A percentile compares a stretch with the other conserved stretches of the same genome.
Evolutionary conservation across 2,113 vertebrate species (phyloP).

Genomic region (Otocyon megalotis): DNA sequence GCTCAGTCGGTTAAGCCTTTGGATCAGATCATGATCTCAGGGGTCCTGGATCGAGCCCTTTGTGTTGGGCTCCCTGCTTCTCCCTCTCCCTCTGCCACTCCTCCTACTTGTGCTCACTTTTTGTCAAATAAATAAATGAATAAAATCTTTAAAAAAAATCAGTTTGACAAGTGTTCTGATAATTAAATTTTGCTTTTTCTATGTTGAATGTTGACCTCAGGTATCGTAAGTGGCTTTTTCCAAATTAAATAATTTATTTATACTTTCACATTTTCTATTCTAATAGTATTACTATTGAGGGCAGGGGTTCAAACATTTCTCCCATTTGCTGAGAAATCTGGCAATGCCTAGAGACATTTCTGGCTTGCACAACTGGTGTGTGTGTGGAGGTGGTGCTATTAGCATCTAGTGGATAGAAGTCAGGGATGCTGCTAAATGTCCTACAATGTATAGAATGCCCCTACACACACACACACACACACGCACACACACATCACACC

Average conservation of each 20-base stretch:
- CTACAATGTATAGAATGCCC: neutral
- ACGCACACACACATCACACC: too few relatives aligned
- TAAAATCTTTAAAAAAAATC: neutral
- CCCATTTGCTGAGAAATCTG: neutral
- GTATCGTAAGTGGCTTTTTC: neutral
- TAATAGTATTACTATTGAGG: neutral
- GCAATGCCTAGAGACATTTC: neutral
- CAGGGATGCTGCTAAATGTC: neutral
- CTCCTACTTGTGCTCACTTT: too few relatives aligned
- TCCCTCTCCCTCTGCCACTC: too few relatives aligned
- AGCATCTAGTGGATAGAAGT: too few relatives aligned
- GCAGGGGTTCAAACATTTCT: neutral
- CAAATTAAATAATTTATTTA: neutral
- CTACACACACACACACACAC: neutral
- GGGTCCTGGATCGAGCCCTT: too few relatives aligned
- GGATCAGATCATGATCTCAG: too few relatives aligned
- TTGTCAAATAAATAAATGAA: too few relatives aligned
- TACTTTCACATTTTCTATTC: neutral
- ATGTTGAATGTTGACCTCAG: neutral
- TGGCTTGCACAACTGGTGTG: neutral
- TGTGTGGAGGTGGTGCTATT: neutral
- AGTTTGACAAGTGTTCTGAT: neutral
- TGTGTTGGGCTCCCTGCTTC: too few relatives aligned
- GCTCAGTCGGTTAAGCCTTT: too few relatives aligned
- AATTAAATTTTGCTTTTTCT: neutral